Evolutionary conservation across 2,113 vertebrate species (phyloP), one percentile per base, ranked within the genome.

Genomic region (Megalops atlanticus): DNA sequence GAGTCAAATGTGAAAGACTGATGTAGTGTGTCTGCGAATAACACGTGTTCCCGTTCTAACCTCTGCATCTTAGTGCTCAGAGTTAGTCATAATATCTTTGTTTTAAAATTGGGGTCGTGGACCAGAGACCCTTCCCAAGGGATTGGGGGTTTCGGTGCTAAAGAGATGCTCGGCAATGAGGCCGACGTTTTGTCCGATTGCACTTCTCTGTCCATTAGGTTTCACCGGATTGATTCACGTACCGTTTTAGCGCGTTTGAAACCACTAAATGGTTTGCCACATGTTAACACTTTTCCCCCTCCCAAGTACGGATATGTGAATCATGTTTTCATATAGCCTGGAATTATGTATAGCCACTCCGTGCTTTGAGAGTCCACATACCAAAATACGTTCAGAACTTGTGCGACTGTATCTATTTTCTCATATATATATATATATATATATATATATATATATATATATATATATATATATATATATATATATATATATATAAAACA

Each of bases 71-170:
- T 45, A 45, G 14, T 45, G 43, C 14, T 45, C 1, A 45, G 49
- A 40, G 24, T 41, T 68, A 31, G 52, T 68, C 38, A 73, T 73
- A 73, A n/a, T n/a, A n/a, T n/a, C n/a, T n/a, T n/a, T n/a, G n/a
- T n/a, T n/a, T n/a, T n/a, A n/a, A n/a, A n/a, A n/a, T n/a, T n/a
- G n/a, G n/a, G n/a, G n/a, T n/a, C 5, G 16, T 15, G 39, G 33
- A 70, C 7, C 68, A 36, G 6, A 31, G 35, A 71, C 11, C 68
- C 68, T 35, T 70, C 33, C n/a, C 27, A 70, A 14, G 31, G 33
- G 68, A 70, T 0, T 15, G 69, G 69, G 69, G 69, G 4, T 71
- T 71, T 38, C 33, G 18, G 69, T 71, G 15, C 35, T 71, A 31
- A 3, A 38, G 69, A 71, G 69, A 71, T 71, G 69, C 33, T 35